These are phyloP conservation scores for Atta texana DNA, from an alignment of 1,140 invertebrate species.

Conservation along the genomic window DNA sequence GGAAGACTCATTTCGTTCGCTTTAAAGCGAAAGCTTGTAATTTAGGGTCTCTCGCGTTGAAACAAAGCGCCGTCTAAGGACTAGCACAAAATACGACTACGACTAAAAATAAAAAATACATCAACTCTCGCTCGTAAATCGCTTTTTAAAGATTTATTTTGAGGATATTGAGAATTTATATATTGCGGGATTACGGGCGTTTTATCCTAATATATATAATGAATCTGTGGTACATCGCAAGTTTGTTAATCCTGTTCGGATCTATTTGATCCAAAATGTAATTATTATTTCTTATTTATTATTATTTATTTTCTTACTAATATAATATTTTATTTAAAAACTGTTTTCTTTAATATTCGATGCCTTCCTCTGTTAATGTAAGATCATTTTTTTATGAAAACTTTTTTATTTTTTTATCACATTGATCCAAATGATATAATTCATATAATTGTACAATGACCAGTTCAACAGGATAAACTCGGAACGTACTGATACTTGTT, in stretches of 20 bases:
- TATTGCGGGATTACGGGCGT: not conserved
- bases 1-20: conserved; percentile 6
- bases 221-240: not conserved
- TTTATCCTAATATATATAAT: not conserved
- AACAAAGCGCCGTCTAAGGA: not conserved
- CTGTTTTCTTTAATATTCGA: too few relatives aligned
- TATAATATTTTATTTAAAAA: too few relatives aligned
- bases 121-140: not conserved
- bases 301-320: too few relatives aligned
- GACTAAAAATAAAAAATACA: not conserved
- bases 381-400: too few relatives aligned
- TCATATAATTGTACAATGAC: too few relatives aligned
- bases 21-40: not conserved
- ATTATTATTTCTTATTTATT: too few relatives aligned
- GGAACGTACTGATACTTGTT: too few relatives aligned
- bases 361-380: too few relatives aligned
- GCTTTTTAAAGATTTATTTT: not conserved
- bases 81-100: too few relatives aligned
- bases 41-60: not conserved
- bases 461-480: not conserved
- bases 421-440: too few relatives aligned
- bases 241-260: not conserved
- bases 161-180: conserved; percentile 6
- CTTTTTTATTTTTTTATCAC: too few relatives aligned
- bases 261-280: too few relatives aligned